Base-by-base conservation (phyloP, 2,888 invertebrate species). In the Meta bourneti region DNA sequence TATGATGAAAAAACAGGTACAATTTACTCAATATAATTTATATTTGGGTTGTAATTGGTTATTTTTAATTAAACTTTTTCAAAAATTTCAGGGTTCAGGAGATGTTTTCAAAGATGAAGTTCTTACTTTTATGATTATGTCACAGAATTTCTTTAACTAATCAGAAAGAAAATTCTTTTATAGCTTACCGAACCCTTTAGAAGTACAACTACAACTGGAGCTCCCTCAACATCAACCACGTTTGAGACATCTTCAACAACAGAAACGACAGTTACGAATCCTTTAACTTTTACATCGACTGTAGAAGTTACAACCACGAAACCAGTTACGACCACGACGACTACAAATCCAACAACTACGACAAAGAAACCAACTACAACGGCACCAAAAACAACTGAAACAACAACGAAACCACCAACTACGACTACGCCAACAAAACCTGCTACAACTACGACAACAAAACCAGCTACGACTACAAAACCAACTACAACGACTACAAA, bases 131-230 rank as follows among this genome's bases (percentile, higher is more conserved):
- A 4, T 34, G 34, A 34, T 34, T 34, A 34, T 34, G 4, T 34
- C 34, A 34, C 34, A 4, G 34, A 34, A 34, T 2, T n/a, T n/a
- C n/a, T 34, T 34, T 34, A 34, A 34, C 34, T 34, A 34, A 34
- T 34, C 34, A 34, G 34, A 34, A 34, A 34, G 34, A 70, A 8
- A 48, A 70, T 71, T 81, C 20, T 51, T 51, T 52, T 49, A n/a
- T 11, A 82, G 82, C 13, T 82, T 5, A 51, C 82, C 0, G 71
- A 82, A 34, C 72, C 82, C 82, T 72, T 72, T 72, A 51, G 71
- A 51, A 34, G 48, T 51, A 51, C 82, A 71, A 71, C 71, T 51
- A 82, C 82, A 19, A 82, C 82, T 1, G 71, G 71, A 20, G 19
- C 11, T 8, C 20, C 71, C 8, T 6, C 52, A 2, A 72, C 19